Base-by-base conservation (phyloP, 2,113 vertebrate species). In the Meriones unguiculatus region DNA sequence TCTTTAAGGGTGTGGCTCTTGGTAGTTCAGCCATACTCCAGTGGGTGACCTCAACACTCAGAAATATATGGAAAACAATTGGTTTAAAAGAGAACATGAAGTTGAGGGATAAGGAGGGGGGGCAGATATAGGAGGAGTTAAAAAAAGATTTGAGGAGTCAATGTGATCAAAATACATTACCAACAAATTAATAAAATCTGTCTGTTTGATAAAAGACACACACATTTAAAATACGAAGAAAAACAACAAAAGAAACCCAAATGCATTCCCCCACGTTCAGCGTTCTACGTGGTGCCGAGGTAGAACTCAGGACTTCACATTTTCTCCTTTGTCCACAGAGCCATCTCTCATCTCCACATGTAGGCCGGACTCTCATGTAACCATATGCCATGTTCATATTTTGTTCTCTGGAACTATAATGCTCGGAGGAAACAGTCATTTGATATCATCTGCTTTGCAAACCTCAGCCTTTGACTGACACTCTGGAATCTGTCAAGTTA, bases 291-390 rank as follows among this genome's bases (percentile, higher is more conserved):
- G 28, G 62, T 35, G 18, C 18, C 54, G 30, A 13, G 11, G 6
- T 13, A 69, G 15, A 67, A 22, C 28, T 87, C 46, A n/a, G 65
- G 46, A 8, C 64, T 9, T 86, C 64, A 67, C 5, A 11, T 9
- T 50, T 67, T 13, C 9, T 18, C 22, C 14, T 52, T 13, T 50
- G 13, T 22, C 18, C 17, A 35, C 65, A n/a, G 20, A 52, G 30
- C 30, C 65, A 15, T 15, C 65, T 50, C 11, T 35, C 18, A n/a
- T 5, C 18, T 67, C 30, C 11, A 70, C 35, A 11, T 22, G 9
- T 62, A 69, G 76, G 80, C 41, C 52, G 59, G 72, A 41, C 41
- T 84, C 86, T 93, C 89, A 93, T 52, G 50, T 95, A 62, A 73
- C 62, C 46, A 8, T 5, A 18, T 38, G 28, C 52, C 30, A 30